Base-by-base conservation (phyloP, 1,140 invertebrate genomes). In the Glossosoma conforme region DNA sequence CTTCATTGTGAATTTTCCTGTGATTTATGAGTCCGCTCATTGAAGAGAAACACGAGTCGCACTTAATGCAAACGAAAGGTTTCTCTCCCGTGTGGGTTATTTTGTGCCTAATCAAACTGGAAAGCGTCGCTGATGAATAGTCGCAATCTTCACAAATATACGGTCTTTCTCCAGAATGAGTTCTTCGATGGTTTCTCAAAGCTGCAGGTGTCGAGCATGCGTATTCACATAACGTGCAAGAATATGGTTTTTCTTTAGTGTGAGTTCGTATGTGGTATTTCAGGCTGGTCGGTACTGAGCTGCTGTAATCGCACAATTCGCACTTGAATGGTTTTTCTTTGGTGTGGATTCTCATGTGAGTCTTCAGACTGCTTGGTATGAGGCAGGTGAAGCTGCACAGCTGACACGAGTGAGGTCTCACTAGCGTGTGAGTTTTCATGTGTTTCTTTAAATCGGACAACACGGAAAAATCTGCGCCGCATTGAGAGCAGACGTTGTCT, bases 21-120 rank as follows among this genome's bases (percentile, higher is more conserved):
- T 64, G 62, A 13, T 35, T 21, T 10, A 47, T 54, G 15, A 65
- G 50, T 25, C 58, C 57, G 17, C 52, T 56, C 20, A 45, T 52
- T 32, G 54, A 48, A 15, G 58, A 76, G 61, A 79, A 79, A 11
- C 63, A 60, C 37, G 73, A 69, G 2, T 67, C 62, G 60, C 79
- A 81, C 15, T 76, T 60, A 41, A 68, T 68, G 59, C 80, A 82
- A 45, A 64, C 65, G 59, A 75, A 80, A 4, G 79, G 80, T 37
- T 74, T 65, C 61, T 81, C 78, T 3, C 77, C 66, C 2, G 65
- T 70, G 38, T 75, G 72, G 20, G 58, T 61, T 33, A 60, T 70
- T 64, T 77, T 67, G 52, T 79, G 77, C 6, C 68, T 58, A 14
- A 65, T 67, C 44, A 54, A 32, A n/a, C 25, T 43, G 18, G 8